Evolutionary conservation across 2,797 vertebrate species (phyloP).

Genomic region (Podarcis siculus): DNA sequence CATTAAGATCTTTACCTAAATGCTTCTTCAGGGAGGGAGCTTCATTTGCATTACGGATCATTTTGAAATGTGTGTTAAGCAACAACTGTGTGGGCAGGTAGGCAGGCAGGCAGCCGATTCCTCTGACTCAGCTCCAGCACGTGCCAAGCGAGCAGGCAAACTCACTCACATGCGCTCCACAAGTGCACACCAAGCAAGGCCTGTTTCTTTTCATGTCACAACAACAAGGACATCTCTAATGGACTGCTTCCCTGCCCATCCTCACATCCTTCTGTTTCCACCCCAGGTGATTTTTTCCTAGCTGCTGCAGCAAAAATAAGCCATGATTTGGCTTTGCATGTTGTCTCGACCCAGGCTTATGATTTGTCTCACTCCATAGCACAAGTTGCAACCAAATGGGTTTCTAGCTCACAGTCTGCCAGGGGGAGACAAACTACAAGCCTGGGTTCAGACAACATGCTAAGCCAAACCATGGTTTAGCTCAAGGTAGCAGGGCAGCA

Average conservation of each 20-base stretch:
- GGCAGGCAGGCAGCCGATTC: neutral
- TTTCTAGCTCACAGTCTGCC: too few species aligned
- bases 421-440: too few species aligned
- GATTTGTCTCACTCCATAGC: too few species aligned
- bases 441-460: too few species aligned
- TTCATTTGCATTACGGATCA: neutral
- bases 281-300: conserved; percentile 45
- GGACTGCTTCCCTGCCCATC: neutral
- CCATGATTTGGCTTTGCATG: too few species aligned
- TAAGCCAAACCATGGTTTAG: too few species aligned
- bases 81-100: neutral
- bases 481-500: too few species aligned
- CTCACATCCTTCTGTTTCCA: neutral
- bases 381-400: too few species aligned
- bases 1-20: neutral
- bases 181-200: neutral
- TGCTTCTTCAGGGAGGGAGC: neutral
- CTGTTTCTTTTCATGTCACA: neutral
- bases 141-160: neutral
- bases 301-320: conserved; percentile 10
- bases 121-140: too few species aligned
- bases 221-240: rapidly evolving
- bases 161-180: neutral
- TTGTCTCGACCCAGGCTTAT: too few species aligned
- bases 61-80: neutral